phyloP scores from a whole-genome alignment of 1,140 invertebrate species.

The Spodoptera frugiperda region DNA sequence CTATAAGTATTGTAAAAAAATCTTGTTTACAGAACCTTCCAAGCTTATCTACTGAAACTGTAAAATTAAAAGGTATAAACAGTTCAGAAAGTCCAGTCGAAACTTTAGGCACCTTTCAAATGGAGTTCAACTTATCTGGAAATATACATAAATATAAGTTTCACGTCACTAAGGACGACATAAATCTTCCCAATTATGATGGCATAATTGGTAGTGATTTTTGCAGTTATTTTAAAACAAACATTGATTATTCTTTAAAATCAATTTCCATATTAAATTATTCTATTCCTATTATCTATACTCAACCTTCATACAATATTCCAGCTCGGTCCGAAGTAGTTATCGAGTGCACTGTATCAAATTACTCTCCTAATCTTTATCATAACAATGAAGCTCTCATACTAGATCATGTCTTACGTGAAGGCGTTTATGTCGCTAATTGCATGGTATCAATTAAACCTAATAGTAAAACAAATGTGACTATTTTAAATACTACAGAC shows the following conservation, averaged over 20 bases:
- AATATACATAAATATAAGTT: conserved; percentile 17
- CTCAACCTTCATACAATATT: conserved; percentile 48
- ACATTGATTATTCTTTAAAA: conserved; percentile 50
- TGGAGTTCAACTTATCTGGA: background rate
- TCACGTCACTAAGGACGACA: conserved; percentile 31
- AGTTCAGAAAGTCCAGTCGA: conserved; percentile 1
- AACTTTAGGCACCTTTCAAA: conserved; percentile 24
- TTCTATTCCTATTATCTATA: conserved; percentile 47
- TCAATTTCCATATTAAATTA: conserved; percentile 40
- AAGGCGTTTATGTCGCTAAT: conserved; percentile 52
- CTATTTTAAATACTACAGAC: conserved; percentile 52
- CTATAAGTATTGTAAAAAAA: conserved; percentile 7
- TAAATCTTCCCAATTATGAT: conserved; percentile 48
- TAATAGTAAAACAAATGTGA: conserved; percentile 50
- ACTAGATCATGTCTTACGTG: conserved; percentile 41
- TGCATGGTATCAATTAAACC: conserved; percentile 52
- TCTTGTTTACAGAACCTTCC: background rate
- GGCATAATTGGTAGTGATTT: conserved; percentile 59
- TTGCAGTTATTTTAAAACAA: conserved; percentile 45
- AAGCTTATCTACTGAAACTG: background rate
- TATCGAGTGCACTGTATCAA: conserved; percentile 53
- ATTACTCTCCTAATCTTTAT: conserved; percentile 41
- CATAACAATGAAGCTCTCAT: conserved; percentile 38
- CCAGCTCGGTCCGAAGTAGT: conserved; percentile 54
- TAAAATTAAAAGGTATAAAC: conserved; percentile 17